phyloP scores from a whole-genome alignment of 2,797 vertebrate genomes.

The Macropus fuliginosus region DNA sequence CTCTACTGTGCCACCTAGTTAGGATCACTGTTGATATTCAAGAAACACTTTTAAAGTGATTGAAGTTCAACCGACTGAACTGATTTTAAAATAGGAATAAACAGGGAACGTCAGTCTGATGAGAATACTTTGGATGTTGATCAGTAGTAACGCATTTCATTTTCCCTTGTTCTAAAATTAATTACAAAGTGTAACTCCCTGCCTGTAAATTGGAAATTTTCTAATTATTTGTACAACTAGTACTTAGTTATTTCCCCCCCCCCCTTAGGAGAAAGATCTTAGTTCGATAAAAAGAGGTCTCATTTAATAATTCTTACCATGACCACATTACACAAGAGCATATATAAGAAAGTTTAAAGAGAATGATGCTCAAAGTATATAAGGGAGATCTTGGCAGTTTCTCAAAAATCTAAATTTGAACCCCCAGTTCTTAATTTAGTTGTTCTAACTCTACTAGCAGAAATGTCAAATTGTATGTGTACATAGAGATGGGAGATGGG shows the following conservation, averaged over 20 bases:
- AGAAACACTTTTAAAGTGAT: not conserved
- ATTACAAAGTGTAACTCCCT: not conserved
- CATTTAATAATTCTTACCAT: rapidly evolving
- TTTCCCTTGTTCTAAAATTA: not conserved
- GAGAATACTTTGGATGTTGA: not conserved
- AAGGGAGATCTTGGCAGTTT: not conserved
- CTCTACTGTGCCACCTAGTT: not conserved
- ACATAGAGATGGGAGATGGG: not conserved
- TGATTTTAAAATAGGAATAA: rapidly evolving
- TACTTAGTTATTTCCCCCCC: not conserved
- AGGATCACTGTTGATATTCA: not conserved
- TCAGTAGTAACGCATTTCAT: not conserved
- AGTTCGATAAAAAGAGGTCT: rapidly evolving
- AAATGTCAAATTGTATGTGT: too few relatives aligned
- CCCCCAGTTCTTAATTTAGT: not conserved
- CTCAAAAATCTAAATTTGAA: not conserved
- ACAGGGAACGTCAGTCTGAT: not conserved
- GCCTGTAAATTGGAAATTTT: not conserved
- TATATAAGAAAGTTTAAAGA: not conserved
- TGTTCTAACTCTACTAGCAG: not conserved
- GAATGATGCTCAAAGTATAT: rapidly evolving
- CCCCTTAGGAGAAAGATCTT: not conserved
- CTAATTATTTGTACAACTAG: not conserved
- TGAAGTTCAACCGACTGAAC: not conserved
- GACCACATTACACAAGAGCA: not conserved